Base-by-base conservation (phyloP, 2,113 vertebrate species). In the Butorides virescens region DNA sequence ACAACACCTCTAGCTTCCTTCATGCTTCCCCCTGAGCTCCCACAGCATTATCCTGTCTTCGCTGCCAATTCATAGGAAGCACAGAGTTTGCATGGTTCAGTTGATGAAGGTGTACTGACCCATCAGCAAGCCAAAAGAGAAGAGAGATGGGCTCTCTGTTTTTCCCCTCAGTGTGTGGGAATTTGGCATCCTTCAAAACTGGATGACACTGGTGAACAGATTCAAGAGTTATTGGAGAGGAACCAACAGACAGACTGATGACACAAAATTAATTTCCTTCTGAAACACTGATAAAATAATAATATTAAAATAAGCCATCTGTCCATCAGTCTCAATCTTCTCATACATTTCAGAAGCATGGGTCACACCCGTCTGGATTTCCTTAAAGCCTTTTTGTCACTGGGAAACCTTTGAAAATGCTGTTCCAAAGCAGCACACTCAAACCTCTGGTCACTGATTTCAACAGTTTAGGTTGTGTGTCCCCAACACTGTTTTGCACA, bases 241-340 rank as follows among this genome's bases (percentile, higher is more conserved):
- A 94, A 70, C 34, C 58, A 92, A 55, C 37, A 86, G 70, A 86
- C 66, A 95, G 34, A 85, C 12, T 72, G 30, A 85, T 62, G 58
- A 89, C 53, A 90, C 36, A n/a, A n/a, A 92, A 82, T 86, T 93
- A 71, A 90, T 75, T 86, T 83, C 44, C 21, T 73, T 83, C 58
- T 86, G 88, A 88, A 96, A 92, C 15, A 76, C 21, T 74, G 88
- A 92, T 73, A 93, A 94, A 88, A 90, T 72, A 68, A 90, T 92
- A 0, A 79, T 61, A 7, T 5, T 68, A 82, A 72, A 76, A 82
- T 37, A 90, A 86, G 39, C 52, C 85, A 92, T 75, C 90, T 88
- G 56, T 25, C 44, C 53, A 65, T 65, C 58, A 34, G 34, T 56
- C 39, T 79, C 44, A 65, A 67, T 61, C 17, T 66, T 56, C 46